Conservation (phyloP, 2,113 vertebrate genomes). For the Scomber colias region DNA sequence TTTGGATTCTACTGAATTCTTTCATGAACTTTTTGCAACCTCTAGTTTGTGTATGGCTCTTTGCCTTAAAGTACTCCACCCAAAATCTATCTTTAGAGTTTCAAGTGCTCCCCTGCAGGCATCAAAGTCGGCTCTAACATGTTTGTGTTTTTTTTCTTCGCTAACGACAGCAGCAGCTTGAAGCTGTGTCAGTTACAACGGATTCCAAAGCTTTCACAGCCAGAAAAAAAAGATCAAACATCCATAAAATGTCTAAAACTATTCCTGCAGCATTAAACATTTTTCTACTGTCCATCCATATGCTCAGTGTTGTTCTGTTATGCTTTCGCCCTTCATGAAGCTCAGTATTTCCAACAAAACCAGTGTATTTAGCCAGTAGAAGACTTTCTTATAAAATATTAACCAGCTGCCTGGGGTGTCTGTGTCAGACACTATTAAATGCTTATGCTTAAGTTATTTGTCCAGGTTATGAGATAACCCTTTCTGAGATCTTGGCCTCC, state of each 20-base stretch:
- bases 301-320: slow-evolving; percentile 6
- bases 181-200: slow-evolving; percentile 23
- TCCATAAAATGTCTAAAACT: slow-evolving; percentile 18
- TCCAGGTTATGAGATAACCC: too few species aligned
- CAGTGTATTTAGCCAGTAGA: too few species aligned
- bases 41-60: slow-evolving; percentile 14
- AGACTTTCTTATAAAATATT: too few species aligned
- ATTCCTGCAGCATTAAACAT: neutral
- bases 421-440: too few species aligned
- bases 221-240: slow-evolving; percentile 24
- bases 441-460: too few species aligned
- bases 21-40: slow-evolving; percentile 27
- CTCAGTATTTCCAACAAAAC: neutral
- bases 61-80: slow-evolving; percentile 22
- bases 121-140: slow-evolving; percentile 34
- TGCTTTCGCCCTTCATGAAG: neutral
- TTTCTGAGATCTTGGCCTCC: too few species aligned
- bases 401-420: too few species aligned
- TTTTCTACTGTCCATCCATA: slow-evolving; percentile 7
- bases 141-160: slow-evolving; percentile 39
- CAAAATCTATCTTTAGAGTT: slow-evolving; percentile 43
- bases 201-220: slow-evolving; percentile 8
- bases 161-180: slow-evolving; percentile 36
- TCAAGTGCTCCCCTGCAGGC: slow-evolving; percentile 25
- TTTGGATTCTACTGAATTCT: slow-evolving; percentile 2